Base-by-base conservation (phyloP, 2,113 vertebrate genomes). In the Platysternon megacephalum region DNA sequence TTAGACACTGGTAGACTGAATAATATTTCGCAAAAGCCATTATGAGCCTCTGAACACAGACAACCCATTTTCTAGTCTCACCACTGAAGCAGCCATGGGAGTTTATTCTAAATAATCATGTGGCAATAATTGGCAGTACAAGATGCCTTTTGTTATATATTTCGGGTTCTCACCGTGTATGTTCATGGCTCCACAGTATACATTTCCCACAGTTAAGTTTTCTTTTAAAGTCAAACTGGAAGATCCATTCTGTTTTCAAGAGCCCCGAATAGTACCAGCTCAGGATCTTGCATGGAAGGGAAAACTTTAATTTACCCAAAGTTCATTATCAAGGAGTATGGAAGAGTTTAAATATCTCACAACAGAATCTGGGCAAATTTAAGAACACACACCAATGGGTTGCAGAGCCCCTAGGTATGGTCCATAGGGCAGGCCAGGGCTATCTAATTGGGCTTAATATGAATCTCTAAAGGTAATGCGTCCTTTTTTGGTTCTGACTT, bases 271-370 rank as follows among this genome's bases (percentile, higher is more conserved):
- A 26, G 11, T 2, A 5, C 65, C 13, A 39, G 32, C 28, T 56
- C 32, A 22, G 46, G 29, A 19, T 32, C 13, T 19, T 22, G 13
- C 32, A 51, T 6, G 2, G 80, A 52, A 49, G 55, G 74, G 24
- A 35, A 29, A n/a, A 53, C 79, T 55, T 19, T 84, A 84, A 93
- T 93, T 91, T 93, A 56, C 22, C 88, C 81, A 68, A 92, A 93
- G 84, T 90, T 93, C 68, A 90, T 4, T 19, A 9, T 74, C 55
- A 52, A 52, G 74, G 7, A 32, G 49, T 17, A 49, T 42, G 10
- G 35, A 26, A 42, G 5, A 44, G 11, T 9, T 24, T 51, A 51
- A 55, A 35, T 4, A 24, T 19, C 35, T 74, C 61, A 10, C 52
- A 42, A 32, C 35, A 39, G 11, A 61, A 13, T 81, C 8, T 17